Conservation (phyloP, 2,113 vertebrate genomes). For the Ophiodon elongatus region DNA sequence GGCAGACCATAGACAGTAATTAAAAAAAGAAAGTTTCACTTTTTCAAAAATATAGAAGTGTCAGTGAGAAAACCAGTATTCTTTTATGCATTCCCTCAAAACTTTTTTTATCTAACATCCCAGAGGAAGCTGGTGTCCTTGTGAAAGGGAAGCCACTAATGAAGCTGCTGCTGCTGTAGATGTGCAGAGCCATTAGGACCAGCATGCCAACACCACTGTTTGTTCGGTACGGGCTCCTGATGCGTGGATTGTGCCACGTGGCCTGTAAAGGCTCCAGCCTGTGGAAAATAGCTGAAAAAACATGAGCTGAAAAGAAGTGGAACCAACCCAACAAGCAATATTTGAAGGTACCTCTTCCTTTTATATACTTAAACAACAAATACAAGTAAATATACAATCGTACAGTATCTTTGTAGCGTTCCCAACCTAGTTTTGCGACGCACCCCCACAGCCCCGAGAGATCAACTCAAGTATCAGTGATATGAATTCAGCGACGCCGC, state of each 20-base stretch:
- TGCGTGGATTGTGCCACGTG: slow-evolving; percentile 63
- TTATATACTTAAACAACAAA: background rate
- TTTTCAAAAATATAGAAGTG: background rate
- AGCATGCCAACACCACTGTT: slow-evolving; percentile 34
- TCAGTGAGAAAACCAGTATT: background rate
- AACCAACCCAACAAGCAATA: background rate
- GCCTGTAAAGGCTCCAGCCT: slow-evolving; percentile 48
- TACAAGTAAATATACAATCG: background rate
- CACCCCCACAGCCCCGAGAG: background rate
- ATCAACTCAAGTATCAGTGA: background rate
- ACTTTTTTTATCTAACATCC: slow-evolving; percentile 20
- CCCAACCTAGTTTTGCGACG: background rate
- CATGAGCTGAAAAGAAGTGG: slow-evolving; percentile 1
- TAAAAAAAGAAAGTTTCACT: background rate
- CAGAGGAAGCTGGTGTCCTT: slow-evolving; percentile 35
- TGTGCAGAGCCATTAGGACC: slow-evolving; percentile 38
- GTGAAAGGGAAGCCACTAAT: slow-evolving; percentile 55
- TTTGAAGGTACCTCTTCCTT: background rate
- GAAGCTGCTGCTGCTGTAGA: slow-evolving; percentile 54
- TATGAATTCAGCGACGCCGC: background rate
- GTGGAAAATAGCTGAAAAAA: slow-evolving; percentile 6
- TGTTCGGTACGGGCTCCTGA: slow-evolving; percentile 17
- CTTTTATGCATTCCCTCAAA: background rate
- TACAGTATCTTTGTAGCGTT: background rate
- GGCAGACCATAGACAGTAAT: background rate